Percentiles rank a stretch among this genome's conserved stretches.
phyloP scores from a whole-genome alignment of 2,113 vertebrate species.

The Castor canadensis region DNA sequence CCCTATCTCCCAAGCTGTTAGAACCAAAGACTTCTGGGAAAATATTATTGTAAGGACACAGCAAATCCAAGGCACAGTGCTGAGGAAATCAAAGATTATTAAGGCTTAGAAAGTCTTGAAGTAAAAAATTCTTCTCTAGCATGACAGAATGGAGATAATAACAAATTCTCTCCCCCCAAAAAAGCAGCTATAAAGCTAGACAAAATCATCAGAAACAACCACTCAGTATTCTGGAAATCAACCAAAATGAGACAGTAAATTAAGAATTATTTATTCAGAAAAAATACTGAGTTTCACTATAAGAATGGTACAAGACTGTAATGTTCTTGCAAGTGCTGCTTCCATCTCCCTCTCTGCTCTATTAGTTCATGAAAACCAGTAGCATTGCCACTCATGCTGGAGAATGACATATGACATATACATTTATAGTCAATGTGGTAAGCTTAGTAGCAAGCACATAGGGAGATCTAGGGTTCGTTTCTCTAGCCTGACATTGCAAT shows the following conservation, averaged over 20 bases:
- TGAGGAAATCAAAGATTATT: slow-evolving; percentile 12
- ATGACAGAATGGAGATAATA: neutral
- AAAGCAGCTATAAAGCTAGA: neutral
- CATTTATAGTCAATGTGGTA: neutral
- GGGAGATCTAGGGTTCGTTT: neutral
- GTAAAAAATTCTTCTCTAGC: neutral
- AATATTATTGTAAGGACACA: neutral
- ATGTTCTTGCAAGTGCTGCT: neutral
- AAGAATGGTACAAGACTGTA: neutral
- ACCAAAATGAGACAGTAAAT: neutral
- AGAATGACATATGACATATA: neutral
- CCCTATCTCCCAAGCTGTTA: neutral
- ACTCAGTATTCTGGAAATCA: neutral
- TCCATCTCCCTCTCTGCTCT: neutral
- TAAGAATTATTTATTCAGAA: neutral
- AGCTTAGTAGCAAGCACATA: neutral
- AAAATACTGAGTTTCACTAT: neutral
- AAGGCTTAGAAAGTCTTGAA: neutral
- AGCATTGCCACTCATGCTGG: neutral
- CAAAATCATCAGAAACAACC: neutral
- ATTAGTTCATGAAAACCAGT: neutral
- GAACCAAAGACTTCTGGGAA: neutral
- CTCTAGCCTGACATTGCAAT: neutral
- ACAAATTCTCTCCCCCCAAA: neutral
- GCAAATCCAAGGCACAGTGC: neutral